A percentile compares a stretch with the other conserved stretches of the same genome.
These are phyloP conservation scores for Spheniscus humboldti DNA, from an alignment of 2,797 vertebrate genomes.

Conservation along the genomic window DNA sequence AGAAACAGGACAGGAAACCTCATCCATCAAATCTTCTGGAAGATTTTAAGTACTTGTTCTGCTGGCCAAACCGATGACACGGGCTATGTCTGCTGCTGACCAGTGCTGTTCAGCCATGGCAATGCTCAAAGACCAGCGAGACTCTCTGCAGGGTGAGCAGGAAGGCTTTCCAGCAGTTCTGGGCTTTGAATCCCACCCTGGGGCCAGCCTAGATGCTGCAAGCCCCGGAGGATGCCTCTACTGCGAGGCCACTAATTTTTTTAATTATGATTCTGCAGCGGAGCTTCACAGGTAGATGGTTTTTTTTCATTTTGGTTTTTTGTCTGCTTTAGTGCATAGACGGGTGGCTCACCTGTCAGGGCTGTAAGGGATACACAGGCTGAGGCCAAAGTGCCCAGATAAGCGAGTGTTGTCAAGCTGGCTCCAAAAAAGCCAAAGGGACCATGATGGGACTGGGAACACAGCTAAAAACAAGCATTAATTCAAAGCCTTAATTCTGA, in stretches of 20 bases:
- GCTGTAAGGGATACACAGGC: too few relatives aligned
- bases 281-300: neutral
- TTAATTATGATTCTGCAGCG: too few relatives aligned
- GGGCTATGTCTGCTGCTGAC: neutral
- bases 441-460: neutral
- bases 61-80: neutral
- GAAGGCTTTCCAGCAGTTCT: neutral
- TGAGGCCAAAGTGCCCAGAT: neutral
- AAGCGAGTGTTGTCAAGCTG: neutral
- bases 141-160: neutral
- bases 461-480: neutral
- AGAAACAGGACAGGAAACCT: neutral
- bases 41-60: neutral
- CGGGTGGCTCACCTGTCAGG: neutral
- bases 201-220: neutral
- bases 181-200: neutral
- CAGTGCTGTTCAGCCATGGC: too few relatives aligned
- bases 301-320: neutral
- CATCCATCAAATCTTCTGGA: neutral
- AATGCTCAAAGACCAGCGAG: neutral
- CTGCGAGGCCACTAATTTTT: neutral
- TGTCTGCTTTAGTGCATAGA: neutral
- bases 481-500: neutral
- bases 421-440: neutral
- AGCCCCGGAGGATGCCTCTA: neutral